phyloP scores from a whole-genome alignment of 2,113 vertebrate species.

The Andinoacara biseriatus region DNA sequence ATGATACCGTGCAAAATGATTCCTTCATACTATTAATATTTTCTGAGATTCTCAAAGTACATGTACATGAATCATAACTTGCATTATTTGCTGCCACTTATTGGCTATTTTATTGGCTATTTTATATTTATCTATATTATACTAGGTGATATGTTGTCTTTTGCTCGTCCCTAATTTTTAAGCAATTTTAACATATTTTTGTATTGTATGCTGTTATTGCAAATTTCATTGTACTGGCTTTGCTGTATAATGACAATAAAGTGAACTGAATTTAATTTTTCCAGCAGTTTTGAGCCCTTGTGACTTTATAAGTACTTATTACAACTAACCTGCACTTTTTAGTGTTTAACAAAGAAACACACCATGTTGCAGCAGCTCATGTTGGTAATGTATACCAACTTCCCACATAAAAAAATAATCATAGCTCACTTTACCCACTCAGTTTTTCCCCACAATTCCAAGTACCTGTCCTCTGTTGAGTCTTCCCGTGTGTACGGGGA shows the following conservation, averaged over 20 bases:
- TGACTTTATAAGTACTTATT: not conserved
- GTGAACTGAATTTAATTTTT: not conserved
- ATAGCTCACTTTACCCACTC: not conserved
- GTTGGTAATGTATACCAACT: not conserved
- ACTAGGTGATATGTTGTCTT: not conserved
- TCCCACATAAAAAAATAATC: not conserved
- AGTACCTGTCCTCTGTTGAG: slow-evolving; percentile 93
- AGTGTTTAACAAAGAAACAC: no score
- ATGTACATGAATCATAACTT: not conserved
- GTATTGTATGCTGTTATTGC: not conserved
- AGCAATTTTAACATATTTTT: not conserved
- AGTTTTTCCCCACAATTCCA: not conserved
- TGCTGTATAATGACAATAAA: not conserved
- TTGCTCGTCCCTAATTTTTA: not conserved
- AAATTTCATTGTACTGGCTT: not conserved
- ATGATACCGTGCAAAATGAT: not conserved
- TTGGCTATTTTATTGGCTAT: no score
- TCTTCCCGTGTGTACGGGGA: slow-evolving; percentile 93
- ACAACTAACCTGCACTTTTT: not conserved
- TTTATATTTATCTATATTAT: not conserved
- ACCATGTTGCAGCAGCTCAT: not conserved
- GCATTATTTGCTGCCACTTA: not conserved
- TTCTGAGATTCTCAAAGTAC: not conserved
- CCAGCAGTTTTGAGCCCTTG: not conserved
- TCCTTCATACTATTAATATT: not conserved